Evolutionary conservation across 2,888 invertebrate species (phyloP).

Genomic region (Shargacucullia verbasci): DNA sequence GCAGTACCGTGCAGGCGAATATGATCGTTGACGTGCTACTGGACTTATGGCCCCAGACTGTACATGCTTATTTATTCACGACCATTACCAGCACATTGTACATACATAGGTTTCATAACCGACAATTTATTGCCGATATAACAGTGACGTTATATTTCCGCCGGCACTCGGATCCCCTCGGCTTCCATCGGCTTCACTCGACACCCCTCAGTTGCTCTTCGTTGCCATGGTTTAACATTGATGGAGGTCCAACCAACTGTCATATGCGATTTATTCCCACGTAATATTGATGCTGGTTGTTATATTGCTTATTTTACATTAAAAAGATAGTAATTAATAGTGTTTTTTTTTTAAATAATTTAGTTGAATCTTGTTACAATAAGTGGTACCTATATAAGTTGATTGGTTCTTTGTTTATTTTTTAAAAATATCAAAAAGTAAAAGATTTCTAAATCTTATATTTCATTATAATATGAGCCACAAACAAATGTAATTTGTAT

Average conservation of each 20-base stretch:
- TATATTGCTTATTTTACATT: conserved; percentile 25
- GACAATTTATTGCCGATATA: conserved; percentile 54
- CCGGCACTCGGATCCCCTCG: conserved; percentile 24
- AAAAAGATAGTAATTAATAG: too few relatives aligned
- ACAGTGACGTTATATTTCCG: conserved; percentile 42
- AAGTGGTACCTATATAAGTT: too few relatives aligned
- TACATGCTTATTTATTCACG: conserved; percentile 46
- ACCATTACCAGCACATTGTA: conserved; percentile 53
- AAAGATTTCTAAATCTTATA: too few relatives aligned
- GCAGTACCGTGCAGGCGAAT: too few relatives aligned
- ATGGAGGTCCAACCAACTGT: conserved; percentile 52
- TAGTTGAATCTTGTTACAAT: too few relatives aligned
- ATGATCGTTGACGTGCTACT: too few relatives aligned
- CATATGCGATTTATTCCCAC: conserved; percentile 63
- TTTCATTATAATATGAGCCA: too few relatives aligned
- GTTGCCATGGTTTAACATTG: conserved; percentile 54
- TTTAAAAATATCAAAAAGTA: too few relatives aligned
- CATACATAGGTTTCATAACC: conserved; percentile 53
- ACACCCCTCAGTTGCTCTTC: conserved; percentile 43
- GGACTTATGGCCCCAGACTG: too few relatives aligned
- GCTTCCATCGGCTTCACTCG: conserved; percentile 14
- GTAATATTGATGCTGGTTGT: conserved; percentile 32
- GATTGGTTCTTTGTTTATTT: too few relatives aligned
- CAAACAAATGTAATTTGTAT: too few relatives aligned
- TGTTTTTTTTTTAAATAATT: too few relatives aligned